phyloP scores from a whole-genome alignment of 2,113 vertebrate genomes.

The Oryzias curvinotus region DNA sequence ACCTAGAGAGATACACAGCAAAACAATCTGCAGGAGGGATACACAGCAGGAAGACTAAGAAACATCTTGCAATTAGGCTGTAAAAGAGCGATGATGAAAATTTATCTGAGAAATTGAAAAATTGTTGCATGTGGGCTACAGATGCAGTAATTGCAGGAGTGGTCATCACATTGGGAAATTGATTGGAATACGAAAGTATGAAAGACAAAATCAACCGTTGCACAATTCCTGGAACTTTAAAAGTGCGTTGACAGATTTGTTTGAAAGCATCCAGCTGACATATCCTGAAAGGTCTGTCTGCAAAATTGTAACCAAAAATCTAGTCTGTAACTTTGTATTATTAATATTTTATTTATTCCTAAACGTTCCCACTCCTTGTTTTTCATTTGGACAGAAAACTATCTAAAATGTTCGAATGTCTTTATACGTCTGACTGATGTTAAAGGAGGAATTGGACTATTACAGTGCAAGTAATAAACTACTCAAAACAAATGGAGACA shows the following conservation, averaged over 20 bases:
- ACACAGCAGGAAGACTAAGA: conserved; percentile 50
- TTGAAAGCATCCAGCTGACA: conserved; percentile 3
- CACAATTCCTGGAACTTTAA: conserved; percentile 11
- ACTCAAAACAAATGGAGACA: too few relatives aligned
- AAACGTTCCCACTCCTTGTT: too few relatives aligned
- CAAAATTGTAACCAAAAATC: background rate
- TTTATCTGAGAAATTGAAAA: conserved; percentile 54
- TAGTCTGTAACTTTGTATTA: background rate
- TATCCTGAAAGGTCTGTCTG: background rate
- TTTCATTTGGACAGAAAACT: too few relatives aligned
- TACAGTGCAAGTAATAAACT: too few relatives aligned
- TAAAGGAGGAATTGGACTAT: too few relatives aligned
- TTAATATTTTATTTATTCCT: background rate
- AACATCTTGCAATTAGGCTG: conserved; percentile 59
- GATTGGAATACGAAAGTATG: conserved; percentile 2
- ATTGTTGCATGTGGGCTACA: conserved; percentile 10
- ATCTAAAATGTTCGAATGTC: too few relatives aligned
- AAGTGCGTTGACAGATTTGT: conserved; percentile 9
- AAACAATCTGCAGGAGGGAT: conserved; percentile 58
- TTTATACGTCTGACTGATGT: too few relatives aligned
- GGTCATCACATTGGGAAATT: conserved; percentile 37
- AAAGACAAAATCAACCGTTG: conserved; percentile 25
- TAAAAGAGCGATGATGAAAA: conserved; percentile 51
- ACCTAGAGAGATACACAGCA: conserved; percentile 66
- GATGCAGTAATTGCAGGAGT: conserved; percentile 13